A percentile compares a stretch with the other conserved stretches of the same genome.
These are phyloP conservation scores for Leptothorax acervorum DNA, from an alignment of 2,888 invertebrate genomes.

Conservation along the genomic window DNA sequence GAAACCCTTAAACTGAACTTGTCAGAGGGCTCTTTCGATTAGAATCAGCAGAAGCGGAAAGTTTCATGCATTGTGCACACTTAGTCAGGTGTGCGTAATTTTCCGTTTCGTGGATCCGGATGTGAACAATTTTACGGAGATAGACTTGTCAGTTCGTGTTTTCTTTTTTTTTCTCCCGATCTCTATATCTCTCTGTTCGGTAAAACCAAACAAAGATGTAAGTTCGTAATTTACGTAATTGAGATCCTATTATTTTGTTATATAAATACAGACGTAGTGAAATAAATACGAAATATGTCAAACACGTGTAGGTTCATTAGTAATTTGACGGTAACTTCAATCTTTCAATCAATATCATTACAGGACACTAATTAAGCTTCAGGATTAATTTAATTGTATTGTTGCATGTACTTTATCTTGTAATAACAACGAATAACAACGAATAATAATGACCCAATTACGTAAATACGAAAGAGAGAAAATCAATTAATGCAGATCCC, in stretches of 20 bases:
- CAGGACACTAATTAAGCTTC: slow-evolving; percentile 10
- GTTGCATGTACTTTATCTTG: neutral
- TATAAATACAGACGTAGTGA: neutral
- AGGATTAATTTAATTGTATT: slow-evolving; percentile 14
- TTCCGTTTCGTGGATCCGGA: slow-evolving; percentile 65
- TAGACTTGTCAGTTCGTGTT: slow-evolving; percentile 52
- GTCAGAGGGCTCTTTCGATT: slow-evolving; percentile 66
- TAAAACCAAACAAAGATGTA: neutral
- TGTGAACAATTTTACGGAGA: slow-evolving; percentile 57
- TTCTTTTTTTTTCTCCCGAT: neutral
- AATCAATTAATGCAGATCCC: neutral
- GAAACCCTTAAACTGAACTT: slow-evolving; percentile 50
- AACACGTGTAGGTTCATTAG: neutral
- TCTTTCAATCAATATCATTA: slow-evolving; percentile 12
- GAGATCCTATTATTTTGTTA: neutral
- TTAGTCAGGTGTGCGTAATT: slow-evolving; percentile 75
- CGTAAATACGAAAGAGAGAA: neutral
- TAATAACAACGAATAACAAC: neutral
- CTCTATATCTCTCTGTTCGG: neutral
- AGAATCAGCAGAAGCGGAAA: slow-evolving; percentile 64
- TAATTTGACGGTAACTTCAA: slow-evolving; percentile 23
- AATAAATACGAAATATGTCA: neutral
- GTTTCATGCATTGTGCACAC: slow-evolving; percentile 73
- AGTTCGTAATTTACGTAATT: neutral
- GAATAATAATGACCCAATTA: slow-evolving; percentile 32